A percentile compares a stretch with the other conserved stretches of the same genome.
Evolutionary conservation across 2,888 invertebrate species (phyloP).

Genomic region (Steinernema scapterisci): DNA sequence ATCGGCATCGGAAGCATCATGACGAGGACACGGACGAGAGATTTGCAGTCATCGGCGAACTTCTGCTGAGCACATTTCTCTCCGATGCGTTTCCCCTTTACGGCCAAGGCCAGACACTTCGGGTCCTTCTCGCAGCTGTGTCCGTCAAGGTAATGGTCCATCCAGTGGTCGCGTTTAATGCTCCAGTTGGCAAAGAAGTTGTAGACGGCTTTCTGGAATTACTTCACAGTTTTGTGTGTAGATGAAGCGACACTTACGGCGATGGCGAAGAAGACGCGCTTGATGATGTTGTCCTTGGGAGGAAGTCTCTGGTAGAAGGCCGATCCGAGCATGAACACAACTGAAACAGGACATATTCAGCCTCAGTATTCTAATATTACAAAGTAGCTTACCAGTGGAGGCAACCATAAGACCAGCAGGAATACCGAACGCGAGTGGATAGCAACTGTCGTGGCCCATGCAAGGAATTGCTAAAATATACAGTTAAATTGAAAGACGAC

Average conservation of each 20-base stretch:
- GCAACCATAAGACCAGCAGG: conserved; percentile 84
- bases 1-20: conserved; percentile 75
- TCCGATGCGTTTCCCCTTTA: conserved; percentile 7
- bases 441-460: conserved; percentile 75
- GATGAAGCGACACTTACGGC: conserved; percentile 8
- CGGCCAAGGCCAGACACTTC: conserved; percentile 33
- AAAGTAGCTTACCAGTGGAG: conserved; percentile 75
- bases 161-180: conserved; percentile 49
- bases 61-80: conserved; percentile 28
- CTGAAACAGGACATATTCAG: conserved; percentile 71
- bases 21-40: conserved; percentile 30
- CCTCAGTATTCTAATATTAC: background rate
- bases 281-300: conserved; percentile 82
- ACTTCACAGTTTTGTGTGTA: background rate
- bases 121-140: conserved; percentile 49
- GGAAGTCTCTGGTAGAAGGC: conserved; percentile 78
- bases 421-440: conserved; percentile 84
- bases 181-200: conserved; percentile 40
- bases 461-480: conserved; percentile 43
- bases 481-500: background rate
- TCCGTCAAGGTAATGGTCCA: conserved; percentile 56
- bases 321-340: conserved; percentile 82
- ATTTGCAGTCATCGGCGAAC: conserved; percentile 36
- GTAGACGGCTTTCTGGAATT: conserved; percentile 43
- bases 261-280: conserved; percentile 33